phyloP scores from a whole-genome alignment of 2,113 vertebrate species.

The Lophura nycthemera region DNA sequence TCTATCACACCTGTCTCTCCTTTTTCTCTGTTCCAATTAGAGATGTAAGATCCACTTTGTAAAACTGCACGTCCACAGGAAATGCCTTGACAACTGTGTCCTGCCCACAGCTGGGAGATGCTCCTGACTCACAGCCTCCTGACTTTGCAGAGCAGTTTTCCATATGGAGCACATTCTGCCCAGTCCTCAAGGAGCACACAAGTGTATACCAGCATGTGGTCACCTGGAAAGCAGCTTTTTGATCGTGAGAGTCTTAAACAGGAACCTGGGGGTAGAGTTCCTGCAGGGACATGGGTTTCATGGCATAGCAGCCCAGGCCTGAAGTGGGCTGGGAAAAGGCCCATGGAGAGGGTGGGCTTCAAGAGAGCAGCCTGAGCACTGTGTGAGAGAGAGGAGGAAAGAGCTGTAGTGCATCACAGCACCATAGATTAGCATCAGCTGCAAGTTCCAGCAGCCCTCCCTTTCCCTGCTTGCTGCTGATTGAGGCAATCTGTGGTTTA shows the following conservation, averaged over 20 bases:
- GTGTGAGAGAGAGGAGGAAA: too few relatives aligned
- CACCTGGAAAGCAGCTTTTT: background rate
- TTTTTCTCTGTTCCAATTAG: background rate
- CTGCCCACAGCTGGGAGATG: background rate
- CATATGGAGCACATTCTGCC: rapidly evolving
- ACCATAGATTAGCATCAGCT: background rate
- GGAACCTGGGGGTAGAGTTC: background rate
- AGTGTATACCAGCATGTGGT: background rate
- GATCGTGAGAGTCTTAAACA: background rate
- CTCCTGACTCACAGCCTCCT: background rate
- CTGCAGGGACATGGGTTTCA: rapidly evolving
- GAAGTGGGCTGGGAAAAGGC: background rate
- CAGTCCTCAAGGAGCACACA: background rate
- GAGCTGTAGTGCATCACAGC: rapidly evolving
- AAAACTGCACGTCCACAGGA: background rate
- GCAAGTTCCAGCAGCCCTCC: background rate
- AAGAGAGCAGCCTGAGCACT: background rate
- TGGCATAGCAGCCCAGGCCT: background rate
- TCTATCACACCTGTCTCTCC: background rate
- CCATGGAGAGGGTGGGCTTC: rapidly evolving
- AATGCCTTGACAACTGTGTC: background rate
- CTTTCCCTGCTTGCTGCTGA: background rate
- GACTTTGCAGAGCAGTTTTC: background rate
- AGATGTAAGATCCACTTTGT: background rate
- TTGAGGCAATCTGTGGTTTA: background rate